Percentiles rank a stretch among this genome's conserved stretches.
Evolutionary conservation across 2,113 vertebrate genomes (phyloP).

Genomic region (Lophura nycthemera): DNA sequence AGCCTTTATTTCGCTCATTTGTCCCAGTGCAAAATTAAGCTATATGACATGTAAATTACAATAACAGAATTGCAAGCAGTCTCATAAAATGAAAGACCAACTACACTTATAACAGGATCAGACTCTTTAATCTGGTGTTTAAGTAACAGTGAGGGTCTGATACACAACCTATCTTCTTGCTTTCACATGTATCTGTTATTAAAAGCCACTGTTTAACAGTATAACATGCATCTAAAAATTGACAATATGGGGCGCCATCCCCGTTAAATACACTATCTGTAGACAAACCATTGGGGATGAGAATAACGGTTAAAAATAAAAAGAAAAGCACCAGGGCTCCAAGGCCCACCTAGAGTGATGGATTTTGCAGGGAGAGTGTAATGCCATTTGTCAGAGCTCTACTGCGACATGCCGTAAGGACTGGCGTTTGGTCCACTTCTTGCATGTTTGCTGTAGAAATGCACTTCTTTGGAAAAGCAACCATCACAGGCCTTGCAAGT

Average conservation of each 20-base stretch:
- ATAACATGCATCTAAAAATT: slow-evolving; percentile 71
- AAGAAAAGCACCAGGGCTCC: slow-evolving; percentile 71
- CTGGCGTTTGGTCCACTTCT: slow-evolving; percentile 33
- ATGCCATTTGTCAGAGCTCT: slow-evolving; percentile 45
- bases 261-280: slow-evolving; percentile 68
- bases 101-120: slow-evolving; percentile 58
- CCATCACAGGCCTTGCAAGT: not conserved
- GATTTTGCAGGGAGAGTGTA: slow-evolving; percentile 40
- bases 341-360: slow-evolving; percentile 37
- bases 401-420: slow-evolving; percentile 47
- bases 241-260: slow-evolving; percentile 40
- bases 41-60: not conserved
- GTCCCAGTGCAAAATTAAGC: slow-evolving; percentile 49
- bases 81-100: slow-evolving; percentile 58
- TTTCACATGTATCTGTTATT: slow-evolving; percentile 52
- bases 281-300: slow-evolving; percentile 54
- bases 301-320: slow-evolving; percentile 60
- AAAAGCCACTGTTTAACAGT: slow-evolving; percentile 69
- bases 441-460: not conserved
- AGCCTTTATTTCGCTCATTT: slow-evolving; percentile 69
- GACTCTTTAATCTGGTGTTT: slow-evolving; percentile 75
- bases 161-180: slow-evolving; percentile 31
- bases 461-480: slow-evolving; percentile 71
- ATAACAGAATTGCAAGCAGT: slow-evolving; percentile 14
- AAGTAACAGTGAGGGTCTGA: slow-evolving; percentile 33